Percentiles rank a stretch among this genome's conserved stretches.
Evolutionary conservation across 2,888 invertebrate genomes (phyloP).

Genomic region (Dryobotodes eremita): DNA sequence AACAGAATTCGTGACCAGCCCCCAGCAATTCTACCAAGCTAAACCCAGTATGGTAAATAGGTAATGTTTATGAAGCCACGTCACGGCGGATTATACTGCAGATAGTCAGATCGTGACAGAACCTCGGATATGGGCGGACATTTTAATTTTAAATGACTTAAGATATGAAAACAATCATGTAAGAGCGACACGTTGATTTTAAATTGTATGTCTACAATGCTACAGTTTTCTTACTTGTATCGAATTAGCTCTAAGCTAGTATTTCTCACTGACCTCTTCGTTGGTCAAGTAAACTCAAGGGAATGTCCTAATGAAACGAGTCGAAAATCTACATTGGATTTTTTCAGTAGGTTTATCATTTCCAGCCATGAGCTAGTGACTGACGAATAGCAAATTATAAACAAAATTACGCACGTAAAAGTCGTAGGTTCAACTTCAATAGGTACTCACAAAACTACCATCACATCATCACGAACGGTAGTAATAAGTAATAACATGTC

Average conservation of each 20-base stretch:
- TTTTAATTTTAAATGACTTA: conserved; percentile 23
- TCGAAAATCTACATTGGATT: neutral
- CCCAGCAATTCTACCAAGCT: conserved; percentile 12
- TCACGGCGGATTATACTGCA: conserved; percentile 22
- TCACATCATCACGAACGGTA: neutral
- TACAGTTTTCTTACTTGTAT: neutral
- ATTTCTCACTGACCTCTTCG: too few relatives aligned
- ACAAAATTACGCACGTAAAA: neutral
- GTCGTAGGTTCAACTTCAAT: neutral
- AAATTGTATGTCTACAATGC: neutral
- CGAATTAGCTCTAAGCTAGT: neutral
- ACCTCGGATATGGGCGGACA: conserved; percentile 40
- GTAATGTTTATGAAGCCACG: conserved; percentile 34
- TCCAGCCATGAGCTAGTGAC: neutral
- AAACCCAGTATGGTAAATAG: conserved; percentile 53
- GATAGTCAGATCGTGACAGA: conserved; percentile 44
- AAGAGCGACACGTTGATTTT: neutral
- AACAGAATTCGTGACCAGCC: conserved; percentile 53
- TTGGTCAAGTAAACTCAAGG: neutral
- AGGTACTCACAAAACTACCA: neutral
- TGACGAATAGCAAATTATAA: neutral
- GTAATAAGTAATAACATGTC: conserved; percentile 16
- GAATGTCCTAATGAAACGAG: neutral
- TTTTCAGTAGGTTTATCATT: neutral
- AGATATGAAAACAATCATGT: neutral